Percentiles rank a stretch among this genome's conserved stretches.
phyloP scores from a whole-genome alignment of 2,888 invertebrate species.

The Bellardia bayeri region DNA sequence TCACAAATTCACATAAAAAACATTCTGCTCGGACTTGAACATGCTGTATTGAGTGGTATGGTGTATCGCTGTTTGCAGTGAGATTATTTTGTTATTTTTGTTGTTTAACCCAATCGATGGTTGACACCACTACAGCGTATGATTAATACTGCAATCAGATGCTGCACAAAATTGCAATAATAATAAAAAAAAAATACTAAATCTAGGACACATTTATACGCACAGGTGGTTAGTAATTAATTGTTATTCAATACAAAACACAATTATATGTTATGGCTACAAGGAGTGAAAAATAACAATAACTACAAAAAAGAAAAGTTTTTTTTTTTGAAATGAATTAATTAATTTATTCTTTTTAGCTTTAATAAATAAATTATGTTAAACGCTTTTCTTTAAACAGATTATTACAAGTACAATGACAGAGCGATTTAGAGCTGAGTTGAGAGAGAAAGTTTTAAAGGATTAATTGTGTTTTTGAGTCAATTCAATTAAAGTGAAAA shows the following conservation, averaged over 20 bases:
- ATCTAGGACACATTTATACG: conserved; percentile 49
- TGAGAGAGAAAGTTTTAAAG: background rate
- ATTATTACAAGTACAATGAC: background rate
- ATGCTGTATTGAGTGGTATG: conserved; percentile 14
- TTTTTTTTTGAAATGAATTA: background rate
- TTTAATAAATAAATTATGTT: background rate
- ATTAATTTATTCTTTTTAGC: conserved; percentile 1
- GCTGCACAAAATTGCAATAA: conserved; percentile 30
- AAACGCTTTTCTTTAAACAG: background rate
- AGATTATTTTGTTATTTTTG: conserved; percentile 1
- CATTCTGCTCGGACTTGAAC: conserved; percentile 4
- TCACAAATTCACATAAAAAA: background rate
- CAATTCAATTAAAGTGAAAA: too few relatives aligned
- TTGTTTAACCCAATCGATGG: conserved; percentile 34
- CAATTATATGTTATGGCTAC: conserved; percentile 16
- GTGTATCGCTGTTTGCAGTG: background rate
- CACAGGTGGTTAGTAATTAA: conserved; percentile 53
- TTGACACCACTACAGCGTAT: conserved; percentile 36
- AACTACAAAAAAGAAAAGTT: background rate
- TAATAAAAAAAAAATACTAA: conserved; percentile 4
- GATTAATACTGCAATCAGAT: conserved; percentile 62
- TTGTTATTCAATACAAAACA: conserved; percentile 38
- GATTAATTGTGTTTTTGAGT: background rate
- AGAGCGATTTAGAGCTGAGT: background rate
- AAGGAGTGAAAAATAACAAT: background rate